Evolutionary conservation across 2,888 invertebrate species (phyloP).

Genomic region (Idaea biselata): DNA sequence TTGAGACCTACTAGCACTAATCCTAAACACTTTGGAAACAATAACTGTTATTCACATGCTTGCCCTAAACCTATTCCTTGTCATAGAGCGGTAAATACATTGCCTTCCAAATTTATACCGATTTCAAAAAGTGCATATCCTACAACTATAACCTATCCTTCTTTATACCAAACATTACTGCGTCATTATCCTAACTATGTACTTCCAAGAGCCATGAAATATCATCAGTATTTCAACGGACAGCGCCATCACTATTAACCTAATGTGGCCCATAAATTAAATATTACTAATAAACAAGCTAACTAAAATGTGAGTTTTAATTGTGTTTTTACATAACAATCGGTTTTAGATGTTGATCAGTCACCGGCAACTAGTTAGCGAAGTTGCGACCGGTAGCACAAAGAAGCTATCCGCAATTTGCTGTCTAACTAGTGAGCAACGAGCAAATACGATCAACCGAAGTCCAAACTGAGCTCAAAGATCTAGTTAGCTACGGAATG

Average conservation of each 20-base stretch:
- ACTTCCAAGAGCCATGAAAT: not conserved
- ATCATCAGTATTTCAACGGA: not conserved
- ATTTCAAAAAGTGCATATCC: not conserved
- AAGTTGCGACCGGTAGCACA: conserved; percentile 69
- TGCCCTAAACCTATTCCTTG: not conserved
- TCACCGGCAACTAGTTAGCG: conserved; percentile 68
- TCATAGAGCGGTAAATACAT: not conserved
- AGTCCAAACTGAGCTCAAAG: conserved; percentile 72
- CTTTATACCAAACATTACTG: not conserved
- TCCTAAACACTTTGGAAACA: not conserved
- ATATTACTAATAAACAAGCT: not conserved
- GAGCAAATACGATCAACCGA: conserved; percentile 70
- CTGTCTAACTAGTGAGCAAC: conserved; percentile 68
- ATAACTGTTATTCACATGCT: not conserved
- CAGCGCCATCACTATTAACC: not conserved
- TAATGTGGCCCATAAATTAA: not conserved
- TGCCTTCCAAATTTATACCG: not conserved
- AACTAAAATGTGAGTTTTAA: not conserved
- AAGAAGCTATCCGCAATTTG: conserved; percentile 70
- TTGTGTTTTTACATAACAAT: conserved; percentile 12
- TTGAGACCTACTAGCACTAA: not conserved
- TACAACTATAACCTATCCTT: not conserved
- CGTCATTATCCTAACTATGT: not conserved
- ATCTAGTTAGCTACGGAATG: conserved; percentile 72
- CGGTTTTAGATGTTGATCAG: conserved; percentile 42